Evolutionary conservation across 2,888 invertebrate species (phyloP).

Genomic region (Troides oblongomaculatus): DNA sequence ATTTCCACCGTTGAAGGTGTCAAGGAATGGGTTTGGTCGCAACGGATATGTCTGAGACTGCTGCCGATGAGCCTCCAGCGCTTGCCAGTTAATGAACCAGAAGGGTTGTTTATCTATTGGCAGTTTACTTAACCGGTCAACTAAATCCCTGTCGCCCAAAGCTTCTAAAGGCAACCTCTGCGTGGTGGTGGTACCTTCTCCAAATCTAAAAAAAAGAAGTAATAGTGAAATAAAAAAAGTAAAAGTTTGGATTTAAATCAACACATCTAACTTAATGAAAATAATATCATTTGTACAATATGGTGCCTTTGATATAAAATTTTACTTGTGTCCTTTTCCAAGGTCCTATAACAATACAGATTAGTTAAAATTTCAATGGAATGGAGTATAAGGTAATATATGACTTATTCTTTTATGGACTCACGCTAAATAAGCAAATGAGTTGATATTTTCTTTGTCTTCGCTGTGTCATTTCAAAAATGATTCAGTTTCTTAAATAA

Average conservation of each 20-base stretch:
- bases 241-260: no score
- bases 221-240: no score
- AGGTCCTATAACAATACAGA: no score
- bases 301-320: not conserved
- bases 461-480: not conserved
- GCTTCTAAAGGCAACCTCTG: slow-evolving; percentile 82
- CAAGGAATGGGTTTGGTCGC: slow-evolving; percentile 47
- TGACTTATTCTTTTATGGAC: not conserved
- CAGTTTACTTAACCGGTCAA: slow-evolving; percentile 79
- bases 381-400: not conserved
- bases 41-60: slow-evolving; percentile 49
- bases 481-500: slow-evolving; percentile 17
- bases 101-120: slow-evolving; percentile 84
- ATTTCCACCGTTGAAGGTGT: slow-evolving; percentile 13
- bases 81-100: slow-evolving; percentile 84
- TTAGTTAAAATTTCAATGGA: not conserved
- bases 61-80: slow-evolving; percentile 78
- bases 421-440: not conserved
- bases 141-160: slow-evolving; percentile 79
- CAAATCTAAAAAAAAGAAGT: slow-evolving; percentile 46
- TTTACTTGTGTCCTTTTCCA: not conserved
- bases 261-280: not conserved
- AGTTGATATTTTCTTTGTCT: not conserved
- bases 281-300: not conserved
- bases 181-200: slow-evolving; percentile 58